Evolutionary conservation across 2,113 vertebrate genomes (phyloP).

Genomic region (Cnemophilus loriae): DNA sequence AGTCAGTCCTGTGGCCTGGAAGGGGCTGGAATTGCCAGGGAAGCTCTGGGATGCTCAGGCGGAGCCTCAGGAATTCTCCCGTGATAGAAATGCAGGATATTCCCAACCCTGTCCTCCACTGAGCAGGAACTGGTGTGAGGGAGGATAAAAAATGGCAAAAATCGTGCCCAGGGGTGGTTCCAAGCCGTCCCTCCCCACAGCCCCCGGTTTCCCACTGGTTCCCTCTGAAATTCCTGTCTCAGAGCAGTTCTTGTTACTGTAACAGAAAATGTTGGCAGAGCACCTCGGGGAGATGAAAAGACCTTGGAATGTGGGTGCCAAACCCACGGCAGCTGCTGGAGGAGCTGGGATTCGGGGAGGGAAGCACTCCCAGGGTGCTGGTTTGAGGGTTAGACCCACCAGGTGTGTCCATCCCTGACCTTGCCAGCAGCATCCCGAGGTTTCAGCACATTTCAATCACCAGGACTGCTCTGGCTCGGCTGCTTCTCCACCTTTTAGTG

Average conservation of each 20-base stretch:
- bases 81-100: fast-evolving
- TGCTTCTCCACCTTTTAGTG: background rate
- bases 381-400: background rate
- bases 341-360: background rate
- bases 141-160: background rate
- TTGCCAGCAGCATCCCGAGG: background rate
- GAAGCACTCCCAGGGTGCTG: too few relatives aligned
- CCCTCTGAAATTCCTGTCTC: background rate
- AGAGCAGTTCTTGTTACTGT: too few relatives aligned
- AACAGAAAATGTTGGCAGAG: background rate
- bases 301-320: background rate
- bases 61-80: background rate
- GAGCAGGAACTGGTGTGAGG: background rate
- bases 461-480: background rate
- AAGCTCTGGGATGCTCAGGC: background rate
- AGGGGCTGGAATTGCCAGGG: background rate
- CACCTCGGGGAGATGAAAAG: background rate
- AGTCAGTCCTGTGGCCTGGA: background rate
- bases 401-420: background rate
- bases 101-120: background rate
- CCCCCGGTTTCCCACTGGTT: background rate
- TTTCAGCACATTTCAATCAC: background rate
- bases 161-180: background rate
- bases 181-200: background rate
- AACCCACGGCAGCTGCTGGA: background rate